phyloP scores from a whole-genome alignment of 2,113 vertebrate species.

The Embiotoca jacksoni region DNA sequence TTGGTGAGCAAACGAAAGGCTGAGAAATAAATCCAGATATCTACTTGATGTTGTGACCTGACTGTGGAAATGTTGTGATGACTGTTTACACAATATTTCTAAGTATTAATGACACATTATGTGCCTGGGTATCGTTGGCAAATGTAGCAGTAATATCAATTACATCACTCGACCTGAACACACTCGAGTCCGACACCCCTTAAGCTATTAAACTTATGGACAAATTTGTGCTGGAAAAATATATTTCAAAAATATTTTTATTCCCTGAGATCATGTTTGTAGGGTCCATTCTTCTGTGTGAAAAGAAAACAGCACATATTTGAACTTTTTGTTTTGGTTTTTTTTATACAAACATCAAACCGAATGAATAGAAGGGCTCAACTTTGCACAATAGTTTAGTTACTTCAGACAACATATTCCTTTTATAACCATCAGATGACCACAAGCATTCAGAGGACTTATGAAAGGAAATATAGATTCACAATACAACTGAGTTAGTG shows the following conservation, averaged over 20 bases:
- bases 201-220: constrained; percentile 32
- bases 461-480: constrained; percentile 11
- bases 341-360: neutral
- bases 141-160: constrained; percentile 29
- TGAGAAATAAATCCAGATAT: neutral
- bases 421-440: neutral
- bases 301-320: neutral
- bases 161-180: constrained; percentile 52
- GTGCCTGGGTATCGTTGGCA: constrained; percentile 11
- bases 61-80: constrained; percentile 4
- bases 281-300: neutral
- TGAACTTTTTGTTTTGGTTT: neutral
- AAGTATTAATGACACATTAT: constrained; percentile 9
- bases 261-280: constrained; percentile 25
- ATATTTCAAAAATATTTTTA: constrained; percentile 34
- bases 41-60: neutral
- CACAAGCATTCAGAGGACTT: constrained; percentile 18
- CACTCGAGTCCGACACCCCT: neutral
- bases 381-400: neutral
- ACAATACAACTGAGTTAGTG: neutral
- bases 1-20: neutral
- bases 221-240: constrained; percentile 36
- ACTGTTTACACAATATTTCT: constrained; percentile 17
- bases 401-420: neutral
- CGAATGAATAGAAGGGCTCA: neutral